Conservation (phyloP, 1,140 invertebrate species). For the Drosophila ambigua region DNA sequence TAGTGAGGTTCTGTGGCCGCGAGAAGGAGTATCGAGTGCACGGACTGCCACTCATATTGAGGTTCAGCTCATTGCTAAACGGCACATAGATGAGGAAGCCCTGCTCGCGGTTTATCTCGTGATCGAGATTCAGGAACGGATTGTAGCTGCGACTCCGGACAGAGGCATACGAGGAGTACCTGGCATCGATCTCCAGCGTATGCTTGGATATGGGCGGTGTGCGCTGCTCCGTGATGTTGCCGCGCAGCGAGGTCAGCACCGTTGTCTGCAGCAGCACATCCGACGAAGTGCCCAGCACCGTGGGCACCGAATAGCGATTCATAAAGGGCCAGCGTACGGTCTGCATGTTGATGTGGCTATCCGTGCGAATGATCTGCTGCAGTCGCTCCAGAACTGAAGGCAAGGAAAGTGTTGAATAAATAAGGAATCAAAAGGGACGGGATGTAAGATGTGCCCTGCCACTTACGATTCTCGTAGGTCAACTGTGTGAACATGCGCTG, state of each 20-base stretch:
- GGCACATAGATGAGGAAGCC: constrained; percentile 86
- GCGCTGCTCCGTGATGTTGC: constrained; percentile 85
- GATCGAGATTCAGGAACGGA: constrained; percentile 86
- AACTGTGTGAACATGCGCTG: constrained; percentile 85
- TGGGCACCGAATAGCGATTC: constrained; percentile 84
- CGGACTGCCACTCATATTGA: constrained; percentile 56
- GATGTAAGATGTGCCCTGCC: not conserved
- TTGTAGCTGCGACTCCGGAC: constrained; percentile 86
- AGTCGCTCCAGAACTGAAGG: constrained; percentile 64
- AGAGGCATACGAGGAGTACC: constrained; percentile 86
- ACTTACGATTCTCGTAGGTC: constrained; percentile 83
- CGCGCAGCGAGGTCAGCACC: constrained; percentile 85
- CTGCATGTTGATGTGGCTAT: constrained; percentile 82
- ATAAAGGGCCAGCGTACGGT: constrained; percentile 81
- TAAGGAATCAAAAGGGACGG: not conserved
- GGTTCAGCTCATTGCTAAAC: constrained; percentile 83
- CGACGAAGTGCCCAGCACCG: constrained; percentile 86
- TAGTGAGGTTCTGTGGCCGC: constrained; percentile 76
- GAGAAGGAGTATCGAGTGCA: constrained; percentile 72
- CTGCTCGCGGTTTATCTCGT: constrained; percentile 85
- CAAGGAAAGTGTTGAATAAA: not conserved
- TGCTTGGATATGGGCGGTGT: constrained; percentile 80
- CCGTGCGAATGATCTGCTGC: constrained; percentile 63
- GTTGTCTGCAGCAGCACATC: constrained; percentile 84
- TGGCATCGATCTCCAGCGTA: constrained; percentile 86